These are phyloP conservation scores for Acipenser transmontanus DNA, from an alignment of 2,797 vertebrate species.

Conservation along the genomic window DNA sequence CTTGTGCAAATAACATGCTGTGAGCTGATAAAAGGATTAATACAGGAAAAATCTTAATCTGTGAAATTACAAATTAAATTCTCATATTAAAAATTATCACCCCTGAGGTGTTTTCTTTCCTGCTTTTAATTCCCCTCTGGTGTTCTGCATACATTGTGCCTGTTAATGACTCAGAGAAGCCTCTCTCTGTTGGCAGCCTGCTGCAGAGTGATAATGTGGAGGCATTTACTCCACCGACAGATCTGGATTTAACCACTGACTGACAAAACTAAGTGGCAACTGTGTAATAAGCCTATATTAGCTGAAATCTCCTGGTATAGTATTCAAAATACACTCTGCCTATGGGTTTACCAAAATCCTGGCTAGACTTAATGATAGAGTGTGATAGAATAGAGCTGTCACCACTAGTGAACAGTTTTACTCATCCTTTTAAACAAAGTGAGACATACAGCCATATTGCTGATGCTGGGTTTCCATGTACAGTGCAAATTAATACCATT, in stretches of 20 bases:
- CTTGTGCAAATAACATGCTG: slow-evolving; percentile 89
- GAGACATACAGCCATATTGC: slow-evolving; percentile 26
- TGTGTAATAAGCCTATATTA: slow-evolving; percentile 74
- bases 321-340: slow-evolving; percentile 51
- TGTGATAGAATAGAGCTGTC: slow-evolving; percentile 62
- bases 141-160: slow-evolving; percentile 76
- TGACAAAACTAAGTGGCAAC: slow-evolving; percentile 72
- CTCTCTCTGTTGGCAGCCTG: slow-evolving; percentile 65
- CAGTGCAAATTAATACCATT: background rate
- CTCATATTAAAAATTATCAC: slow-evolving; percentile 87
- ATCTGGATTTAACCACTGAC: slow-evolving; percentile 68
- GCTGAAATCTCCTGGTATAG: slow-evolving; percentile 58
- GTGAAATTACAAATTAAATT: slow-evolving; percentile 91
- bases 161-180: slow-evolving; percentile 72
- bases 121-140: slow-evolving; percentile 77
- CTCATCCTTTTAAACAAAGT: slow-evolving; percentile 31
- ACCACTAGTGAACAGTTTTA: slow-evolving; percentile 39
- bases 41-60: slow-evolving; percentile 89
- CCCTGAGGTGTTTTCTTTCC: slow-evolving; percentile 75
- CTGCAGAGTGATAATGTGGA: slow-evolving; percentile 66
- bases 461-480: slow-evolving; percentile 3
- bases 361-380: slow-evolving; percentile 50
- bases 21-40: slow-evolving; percentile 98
- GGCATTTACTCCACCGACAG: slow-evolving; percentile 70
- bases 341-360: slow-evolving; percentile 49